Conservation (phyloP, 2,113 vertebrate species). For the Marmota flaviventris region DNA sequence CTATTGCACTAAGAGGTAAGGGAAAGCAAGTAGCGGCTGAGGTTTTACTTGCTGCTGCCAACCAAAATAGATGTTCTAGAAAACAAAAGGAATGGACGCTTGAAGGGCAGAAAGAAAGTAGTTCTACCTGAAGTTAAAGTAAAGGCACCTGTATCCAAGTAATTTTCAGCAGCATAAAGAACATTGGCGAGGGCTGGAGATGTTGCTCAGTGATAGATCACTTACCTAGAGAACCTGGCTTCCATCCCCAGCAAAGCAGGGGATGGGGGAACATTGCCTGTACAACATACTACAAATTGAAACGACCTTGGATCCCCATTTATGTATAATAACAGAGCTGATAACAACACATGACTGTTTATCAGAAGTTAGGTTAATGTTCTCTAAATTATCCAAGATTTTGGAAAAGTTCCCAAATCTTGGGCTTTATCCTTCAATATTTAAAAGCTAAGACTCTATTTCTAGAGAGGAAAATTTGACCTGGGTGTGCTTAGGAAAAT, state of each 20-base stretch:
- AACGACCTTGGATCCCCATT: constrained; percentile 5
- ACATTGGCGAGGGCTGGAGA: neutral
- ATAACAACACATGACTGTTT: neutral
- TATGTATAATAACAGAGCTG: neutral
- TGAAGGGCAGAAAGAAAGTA: constrained; percentile 62
- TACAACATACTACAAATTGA: neutral
- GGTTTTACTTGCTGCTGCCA: constrained; percentile 53
- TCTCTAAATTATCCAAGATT: constrained; percentile 34
- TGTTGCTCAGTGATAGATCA: too few species aligned
- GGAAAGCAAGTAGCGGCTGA: constrained; percentile 35
- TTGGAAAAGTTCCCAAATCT: constrained; percentile 26
- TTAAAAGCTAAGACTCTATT: constrained; percentile 9
- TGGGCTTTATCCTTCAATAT: constrained; percentile 10
- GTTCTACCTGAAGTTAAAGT: constrained; percentile 48
- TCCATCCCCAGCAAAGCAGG: too few species aligned
- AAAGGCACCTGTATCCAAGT: constrained; percentile 65
- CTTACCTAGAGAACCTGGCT: too few species aligned
- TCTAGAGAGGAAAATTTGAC: constrained; percentile 33
- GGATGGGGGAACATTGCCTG: neutral
- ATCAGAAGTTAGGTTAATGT: constrained; percentile 7
- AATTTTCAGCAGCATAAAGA: constrained; percentile 54
- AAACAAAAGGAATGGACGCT: constrained; percentile 58
- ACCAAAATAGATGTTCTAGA: constrained; percentile 60
- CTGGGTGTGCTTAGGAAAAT: constrained; percentile 5
- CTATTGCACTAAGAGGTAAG: constrained; percentile 49